Evolutionary conservation across 2,797 vertebrate genomes (phyloP), one percentile per base, ranked within the genome.

Genomic region (Tarsius wallacei): DNA sequence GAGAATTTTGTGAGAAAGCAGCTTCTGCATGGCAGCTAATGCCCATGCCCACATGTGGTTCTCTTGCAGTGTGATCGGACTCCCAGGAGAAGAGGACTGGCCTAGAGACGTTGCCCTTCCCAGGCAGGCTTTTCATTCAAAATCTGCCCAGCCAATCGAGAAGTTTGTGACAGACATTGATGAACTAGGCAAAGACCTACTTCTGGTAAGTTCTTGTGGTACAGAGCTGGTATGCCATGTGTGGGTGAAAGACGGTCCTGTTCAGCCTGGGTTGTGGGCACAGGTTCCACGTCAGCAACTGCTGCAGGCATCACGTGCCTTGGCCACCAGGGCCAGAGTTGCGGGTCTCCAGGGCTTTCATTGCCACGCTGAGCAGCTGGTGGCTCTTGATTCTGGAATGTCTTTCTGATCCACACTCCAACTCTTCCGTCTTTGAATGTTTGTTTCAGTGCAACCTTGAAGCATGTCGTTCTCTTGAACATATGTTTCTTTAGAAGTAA

Each of bases 81-180:
- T 99, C 74, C 99, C 99, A 33, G 99, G 99, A 90, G 99, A 99
- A 97, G 99, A 99, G 36, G 99, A 99, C 98, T 99, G 99, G 99
- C 99, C 99, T 87, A 99, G 99, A 97, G 99, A 99, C 0, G 99
- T 99, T 96, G 99, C 99, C 93, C 99, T 99, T 97, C 99, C 99
- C 94, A 99, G 99, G 98, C 99, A 99, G 98, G 99, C 99, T 98
- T 99, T 99, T 97, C 98, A 99, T 94, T 99, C 99, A 73, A 99
- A 99, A 96, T 99, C 99, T 0, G 98, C 99, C n/a, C 99, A 99
- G 78, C 99, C 99, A 51, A 99, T 99, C 98, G 99, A 99, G 98
- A 99, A 99, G 98, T 98, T 99, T 97, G 99, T 99, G 96, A 99
- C 99, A 91, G 99, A 99, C 98, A 99, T 99, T 93, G 99, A 99